These are phyloP conservation scores for Pimephales promelas DNA, from an alignment of 2,113 vertebrate genomes.

Conservation along the genomic window DNA sequence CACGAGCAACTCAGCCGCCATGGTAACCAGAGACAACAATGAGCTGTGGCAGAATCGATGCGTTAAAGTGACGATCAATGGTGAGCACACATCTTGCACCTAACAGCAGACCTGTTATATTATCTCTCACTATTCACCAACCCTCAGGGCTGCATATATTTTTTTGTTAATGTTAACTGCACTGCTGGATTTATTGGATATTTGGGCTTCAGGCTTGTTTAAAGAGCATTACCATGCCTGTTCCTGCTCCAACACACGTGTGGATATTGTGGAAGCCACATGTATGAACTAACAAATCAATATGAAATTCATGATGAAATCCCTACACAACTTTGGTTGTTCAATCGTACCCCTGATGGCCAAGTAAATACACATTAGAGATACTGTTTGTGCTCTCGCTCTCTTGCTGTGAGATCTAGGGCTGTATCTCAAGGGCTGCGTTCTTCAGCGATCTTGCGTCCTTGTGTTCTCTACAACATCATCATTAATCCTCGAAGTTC, in stretches of 20 bases:
- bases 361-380: slow-evolving; percentile 5
- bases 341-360: slow-evolving; percentile 20
- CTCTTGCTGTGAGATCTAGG: background rate
- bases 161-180: slow-evolving; percentile 28
- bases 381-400: background rate
- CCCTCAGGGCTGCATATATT: background rate
- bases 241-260: slow-evolving; percentile 36
- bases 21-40: slow-evolving; percentile 34
- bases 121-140: slow-evolving; percentile 24
- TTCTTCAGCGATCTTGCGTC: too few species aligned
- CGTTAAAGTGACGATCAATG: slow-evolving; percentile 36
- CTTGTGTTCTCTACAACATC: too few species aligned
- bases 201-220: slow-evolving; percentile 18
- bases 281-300: slow-evolving; percentile 53
- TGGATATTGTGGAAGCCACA: slow-evolving; percentile 27
- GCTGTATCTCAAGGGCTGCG: too few species aligned
- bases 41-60: slow-evolving; percentile 26
- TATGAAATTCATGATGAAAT: slow-evolving; percentile 74
- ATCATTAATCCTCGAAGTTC: too few species aligned
- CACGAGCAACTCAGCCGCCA: slow-evolving; percentile 21
- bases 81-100: background rate
- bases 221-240: slow-evolving; percentile 63
- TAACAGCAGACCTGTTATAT: background rate
- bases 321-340: slow-evolving; percentile 41
- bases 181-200: slow-evolving; percentile 5